A percentile compares a stretch with the other conserved stretches of the same genome.
Evolutionary conservation across 2,797 vertebrate species (phyloP).

Genomic region (Epinephelus coioides): DNA sequence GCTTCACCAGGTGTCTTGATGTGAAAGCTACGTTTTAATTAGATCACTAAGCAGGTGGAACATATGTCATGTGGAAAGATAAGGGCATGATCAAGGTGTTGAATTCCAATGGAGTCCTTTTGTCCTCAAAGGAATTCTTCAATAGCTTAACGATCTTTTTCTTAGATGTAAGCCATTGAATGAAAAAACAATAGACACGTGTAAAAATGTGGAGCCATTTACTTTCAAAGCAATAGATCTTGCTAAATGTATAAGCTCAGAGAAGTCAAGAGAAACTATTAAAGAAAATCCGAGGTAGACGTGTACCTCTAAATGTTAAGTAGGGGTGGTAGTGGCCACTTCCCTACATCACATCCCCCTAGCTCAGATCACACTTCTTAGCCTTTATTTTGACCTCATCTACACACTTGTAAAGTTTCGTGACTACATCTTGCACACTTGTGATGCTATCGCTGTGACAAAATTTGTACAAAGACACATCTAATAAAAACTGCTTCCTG

Average conservation of each 20-base stretch:
- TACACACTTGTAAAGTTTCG: no score
- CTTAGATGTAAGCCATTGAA: neutral
- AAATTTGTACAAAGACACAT: no score
- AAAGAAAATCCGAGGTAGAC: neutral
- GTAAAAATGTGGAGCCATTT: neutral
- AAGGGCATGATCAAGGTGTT: slow-evolving; percentile 13
- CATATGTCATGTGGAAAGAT: slow-evolving; percentile 17
- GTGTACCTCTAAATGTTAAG: neutral
- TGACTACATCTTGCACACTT: no score
- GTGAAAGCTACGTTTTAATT: slow-evolving; percentile 22
- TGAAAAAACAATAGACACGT: neutral
- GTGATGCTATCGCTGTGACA: no score
- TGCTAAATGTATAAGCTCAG: neutral
- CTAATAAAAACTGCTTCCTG: no score
- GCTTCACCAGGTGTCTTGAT: slow-evolving; percentile 6
- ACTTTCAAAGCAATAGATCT: neutral
- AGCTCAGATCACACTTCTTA: no score
- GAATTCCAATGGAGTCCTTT: slow-evolving; percentile 23
- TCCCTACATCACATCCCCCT: no score
- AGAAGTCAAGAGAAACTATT: neutral
- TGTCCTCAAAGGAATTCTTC: slow-evolving; percentile 2
- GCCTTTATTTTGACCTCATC: no score
- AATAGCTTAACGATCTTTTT: neutral
- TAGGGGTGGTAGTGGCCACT: no score
- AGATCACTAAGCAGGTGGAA: slow-evolving; percentile 34